Evolutionary conservation across 2,113 vertebrate genomes (phyloP), one percentile per base, ranked within the genome.

Genomic region (Aramus guarauna): DNA sequence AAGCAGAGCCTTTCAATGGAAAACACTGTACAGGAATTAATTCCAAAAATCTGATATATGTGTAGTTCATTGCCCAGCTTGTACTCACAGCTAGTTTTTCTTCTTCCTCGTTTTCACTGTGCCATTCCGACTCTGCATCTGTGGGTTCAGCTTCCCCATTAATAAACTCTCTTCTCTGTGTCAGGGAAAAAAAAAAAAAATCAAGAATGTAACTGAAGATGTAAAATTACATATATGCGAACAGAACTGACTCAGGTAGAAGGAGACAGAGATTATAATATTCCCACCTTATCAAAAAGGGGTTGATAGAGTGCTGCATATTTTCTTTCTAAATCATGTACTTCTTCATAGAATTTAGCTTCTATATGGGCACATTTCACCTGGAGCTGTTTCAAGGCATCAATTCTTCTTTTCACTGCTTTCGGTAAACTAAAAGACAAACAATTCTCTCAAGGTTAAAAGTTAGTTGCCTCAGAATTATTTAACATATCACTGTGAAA

Each of bases 331-430:
- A 99, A 95, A 94, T 99, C 99, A 16, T 99, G 99, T 36, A 99
- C 99, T 96, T 99, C 99, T 92, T 99, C 99, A 43, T 99, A 99
- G 98, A 99, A 99, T 95, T 99, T 99, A 76, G 99, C 99, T 94
- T 99, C 99, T 96, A 99, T 99, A 96, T 99, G 98, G 18, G 99
- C 99, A 83, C 99, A 99, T 66, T 99, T 99, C 95, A 99, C 99
- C 97, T 99, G 99, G 24, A 99, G 99, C 93, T 99, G 99, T 94
- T 99, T 99, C 98, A 99, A 94, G 27, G 99, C 99, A 71, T 99
- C 98, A 58, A 99, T 98, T 98, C 99, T 98, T 96, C 99, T 98
- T 96, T 99, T 99, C 78, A 99, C 99, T 26, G 98, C 98, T 98
- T 99, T 99, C 36, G 99, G 99, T 96, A 99, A 98, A 88, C 99